phyloP scores from a whole-genome alignment of 2,888 invertebrate species.

The Busseola fusca region DNA sequence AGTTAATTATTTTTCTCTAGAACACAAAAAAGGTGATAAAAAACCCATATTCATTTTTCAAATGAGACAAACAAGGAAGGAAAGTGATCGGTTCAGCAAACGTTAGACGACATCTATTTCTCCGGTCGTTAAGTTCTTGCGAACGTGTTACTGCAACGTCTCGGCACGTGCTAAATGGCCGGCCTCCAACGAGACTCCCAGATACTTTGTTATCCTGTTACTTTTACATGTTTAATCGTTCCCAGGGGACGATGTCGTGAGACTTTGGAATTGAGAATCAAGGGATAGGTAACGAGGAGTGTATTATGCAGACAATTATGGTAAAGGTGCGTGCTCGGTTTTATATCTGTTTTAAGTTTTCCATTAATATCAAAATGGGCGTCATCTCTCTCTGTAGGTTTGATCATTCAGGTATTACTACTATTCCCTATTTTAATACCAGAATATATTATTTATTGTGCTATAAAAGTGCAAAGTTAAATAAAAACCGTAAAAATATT shows the following conservation, averaged over 20 bases:
- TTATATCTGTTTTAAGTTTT: background rate
- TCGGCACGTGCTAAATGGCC: constrained; percentile 86
- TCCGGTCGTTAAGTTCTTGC: constrained; percentile 82
- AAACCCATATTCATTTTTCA: constrained; percentile 1
- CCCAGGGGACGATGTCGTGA: constrained; percentile 73
- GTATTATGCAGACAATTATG: constrained; percentile 4
- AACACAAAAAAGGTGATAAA: background rate
- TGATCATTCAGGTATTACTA: background rate
- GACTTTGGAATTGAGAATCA: constrained; percentile 61
- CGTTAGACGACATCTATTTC: constrained; percentile 67
- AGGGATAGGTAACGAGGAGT: constrained; percentile 49
- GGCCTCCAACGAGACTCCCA: constrained; percentile 77
- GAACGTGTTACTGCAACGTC: constrained; percentile 81
- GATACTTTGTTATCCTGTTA: constrained; percentile 86
- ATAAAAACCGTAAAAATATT: constrained; percentile 2
- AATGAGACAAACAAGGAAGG: constrained; percentile 47
- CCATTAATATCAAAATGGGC: background rate
- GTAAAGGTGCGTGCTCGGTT: background rate
- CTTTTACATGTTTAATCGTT: constrained; percentile 88
- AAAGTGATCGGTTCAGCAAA: constrained; percentile 60
- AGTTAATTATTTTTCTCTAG: background rate
- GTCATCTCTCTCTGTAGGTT: background rate
- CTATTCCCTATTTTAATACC: background rate
- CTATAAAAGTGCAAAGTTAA: background rate
- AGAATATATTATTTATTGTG: background rate